phyloP scores from a whole-genome alignment of 2,113 vertebrate genomes.

The Eretmochelys imbricata region DNA sequence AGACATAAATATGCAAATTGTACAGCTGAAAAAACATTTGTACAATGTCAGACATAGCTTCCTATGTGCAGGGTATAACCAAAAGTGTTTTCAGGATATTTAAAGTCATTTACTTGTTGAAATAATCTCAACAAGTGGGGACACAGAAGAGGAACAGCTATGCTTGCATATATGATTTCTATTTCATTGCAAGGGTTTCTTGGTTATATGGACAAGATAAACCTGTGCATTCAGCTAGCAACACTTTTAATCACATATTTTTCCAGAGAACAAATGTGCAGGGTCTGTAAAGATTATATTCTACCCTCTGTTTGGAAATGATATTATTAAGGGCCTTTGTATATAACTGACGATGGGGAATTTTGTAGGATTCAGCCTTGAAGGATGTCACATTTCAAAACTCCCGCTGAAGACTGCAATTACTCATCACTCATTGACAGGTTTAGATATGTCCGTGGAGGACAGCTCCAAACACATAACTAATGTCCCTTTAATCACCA shows the following conservation, averaged over 20 bases:
- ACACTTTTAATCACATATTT: neutral
- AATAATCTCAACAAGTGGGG: neutral
- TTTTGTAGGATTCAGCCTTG: neutral
- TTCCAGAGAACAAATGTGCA: neutral
- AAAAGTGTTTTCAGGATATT: neutral
- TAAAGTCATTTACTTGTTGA: neutral
- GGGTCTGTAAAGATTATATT: neutral
- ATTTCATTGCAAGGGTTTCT: neutral
- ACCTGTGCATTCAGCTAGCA: neutral
- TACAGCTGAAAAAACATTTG: neutral
- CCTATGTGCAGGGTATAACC: neutral
- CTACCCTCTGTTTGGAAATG: neutral
- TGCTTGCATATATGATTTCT: neutral
- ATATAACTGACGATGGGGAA: neutral
- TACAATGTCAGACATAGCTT: neutral
- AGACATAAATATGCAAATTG: neutral
- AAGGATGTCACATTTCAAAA: neutral
- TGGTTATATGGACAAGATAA: neutral
- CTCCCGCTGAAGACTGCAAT: accelerated
- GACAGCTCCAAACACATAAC: neutral
- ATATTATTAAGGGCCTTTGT: neutral
- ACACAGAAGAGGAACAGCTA: neutral
- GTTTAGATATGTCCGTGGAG: neutral
- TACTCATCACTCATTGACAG: neutral
- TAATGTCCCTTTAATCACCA: neutral